Evolutionary conservation across 2,113 vertebrate genomes (phyloP), one percentile per base, ranked within the genome.

Genomic region (Notechis scutatus): DNA sequence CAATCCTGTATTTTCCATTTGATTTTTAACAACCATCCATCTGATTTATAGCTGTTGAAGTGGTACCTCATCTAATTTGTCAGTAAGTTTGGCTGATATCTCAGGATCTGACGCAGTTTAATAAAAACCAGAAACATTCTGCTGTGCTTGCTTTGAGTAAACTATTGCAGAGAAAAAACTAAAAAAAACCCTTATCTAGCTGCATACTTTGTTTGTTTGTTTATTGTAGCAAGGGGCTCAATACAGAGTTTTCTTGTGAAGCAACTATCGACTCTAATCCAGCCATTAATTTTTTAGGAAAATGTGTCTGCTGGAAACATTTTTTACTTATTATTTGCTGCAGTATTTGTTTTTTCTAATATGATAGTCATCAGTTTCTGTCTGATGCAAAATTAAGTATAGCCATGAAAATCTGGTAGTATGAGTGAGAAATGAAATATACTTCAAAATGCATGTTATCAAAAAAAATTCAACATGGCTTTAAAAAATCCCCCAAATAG

Each of bases 251-350:
- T 34, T 95, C 39, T 93, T 93, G 45, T 54, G 50, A 69, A 50
- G 90, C 90, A 92, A 21, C 52, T 92, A 94, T 64, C 74, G 69
- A 92, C 85, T 21, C 24, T 2, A 59, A 52, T 91, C 64, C 64
- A 81, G 86, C 24, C 61, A 3, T 92, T 93, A 0, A 0, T 0
- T 93, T 86, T 94, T 95, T 89, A 87, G 87, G n/a, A 95, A 92
- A 93, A 95, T 94, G 29, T 94, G 92, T 94, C n/a, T 95, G 56
- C 5, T 3, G 39, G 2, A 64, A 34, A 3, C 85, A 90, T 94
- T 95, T 94, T 94, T 0, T 0, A 81, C 50, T 34, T 34, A 69
- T 20, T 81, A 39, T 90, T 95, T 92, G 24, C 93, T 96, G 88
- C 39, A 34, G 2, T 87, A 45, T 45, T 3, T 1, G 26, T 94